Conservation (phyloP, 2,797 vertebrate genomes). For the Steatocranus sp. region DNA sequence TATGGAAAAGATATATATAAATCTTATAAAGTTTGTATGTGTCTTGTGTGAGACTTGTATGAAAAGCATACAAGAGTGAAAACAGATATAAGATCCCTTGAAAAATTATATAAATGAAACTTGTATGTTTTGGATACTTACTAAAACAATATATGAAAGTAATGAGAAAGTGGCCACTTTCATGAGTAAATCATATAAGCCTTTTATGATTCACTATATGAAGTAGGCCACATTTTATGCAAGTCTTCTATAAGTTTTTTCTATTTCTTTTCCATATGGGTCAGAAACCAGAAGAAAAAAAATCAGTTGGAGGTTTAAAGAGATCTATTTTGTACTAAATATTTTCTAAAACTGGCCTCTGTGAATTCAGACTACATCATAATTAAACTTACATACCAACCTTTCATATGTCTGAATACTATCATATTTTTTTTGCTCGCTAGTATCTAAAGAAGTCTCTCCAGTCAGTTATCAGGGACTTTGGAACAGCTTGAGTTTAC, state of each 20-base stretch:
- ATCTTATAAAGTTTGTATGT: background rate
- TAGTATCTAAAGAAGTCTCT: background rate
- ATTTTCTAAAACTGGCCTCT: background rate
- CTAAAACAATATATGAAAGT: background rate
- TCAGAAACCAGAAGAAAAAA: background rate
- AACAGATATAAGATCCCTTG: background rate
- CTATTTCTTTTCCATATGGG: background rate
- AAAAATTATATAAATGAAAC: background rate
- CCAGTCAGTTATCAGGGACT: background rate
- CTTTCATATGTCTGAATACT: background rate
- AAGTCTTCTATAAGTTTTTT: background rate
- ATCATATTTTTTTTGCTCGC: background rate
- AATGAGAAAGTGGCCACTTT: background rate
- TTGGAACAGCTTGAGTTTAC: conserved; percentile 15
- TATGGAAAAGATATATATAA: background rate
- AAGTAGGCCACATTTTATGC: rapidly evolving
- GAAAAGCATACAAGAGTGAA: background rate
- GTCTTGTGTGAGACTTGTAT: background rate
- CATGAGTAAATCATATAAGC: background rate
- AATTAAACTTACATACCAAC: background rate
- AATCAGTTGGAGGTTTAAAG: background rate
- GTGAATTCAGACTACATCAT: background rate
- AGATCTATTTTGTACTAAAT: background rate
- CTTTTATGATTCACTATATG: background rate
- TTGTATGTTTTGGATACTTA: background rate